Evolutionary conservation across 2,888 invertebrate species (phyloP).

Genomic region (Villa cingulata): DNA sequence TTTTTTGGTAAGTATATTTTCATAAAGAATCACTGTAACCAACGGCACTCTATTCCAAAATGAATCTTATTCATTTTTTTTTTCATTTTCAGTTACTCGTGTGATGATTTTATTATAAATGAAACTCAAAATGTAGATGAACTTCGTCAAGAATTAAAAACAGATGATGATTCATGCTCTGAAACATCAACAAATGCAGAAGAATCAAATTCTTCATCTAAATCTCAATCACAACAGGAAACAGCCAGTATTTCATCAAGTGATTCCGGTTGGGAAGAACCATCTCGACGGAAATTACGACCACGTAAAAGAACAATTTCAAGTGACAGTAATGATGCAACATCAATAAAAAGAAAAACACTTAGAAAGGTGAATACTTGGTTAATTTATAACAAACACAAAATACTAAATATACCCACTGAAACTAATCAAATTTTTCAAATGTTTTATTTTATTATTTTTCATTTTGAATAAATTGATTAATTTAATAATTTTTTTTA

Average conservation of each 20-base stretch:
- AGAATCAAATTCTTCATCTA: constrained; percentile 12
- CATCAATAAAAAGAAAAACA: constrained; percentile 9
- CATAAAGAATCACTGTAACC: background rate
- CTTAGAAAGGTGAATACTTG: constrained; percentile 9
- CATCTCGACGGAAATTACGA: constrained; percentile 17
- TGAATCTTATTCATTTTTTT: too few species aligned
- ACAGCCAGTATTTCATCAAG: constrained; percentile 22
- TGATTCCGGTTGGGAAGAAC: constrained; percentile 22
- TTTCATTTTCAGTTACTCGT: constrained; percentile 49
- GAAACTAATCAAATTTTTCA: too few species aligned
- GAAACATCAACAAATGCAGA: constrained; percentile 26
- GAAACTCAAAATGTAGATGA: constrained; percentile 48
- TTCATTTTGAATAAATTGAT: background rate
- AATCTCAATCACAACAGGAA: constrained; percentile 20
- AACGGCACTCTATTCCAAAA: too few species aligned
- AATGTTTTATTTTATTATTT: background rate
- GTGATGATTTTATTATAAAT: constrained; percentile 67
- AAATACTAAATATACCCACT: constrained; percentile 18
- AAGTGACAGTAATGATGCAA: constrained; percentile 18
- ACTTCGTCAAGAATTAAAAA: constrained; percentile 41
- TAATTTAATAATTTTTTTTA: background rate
- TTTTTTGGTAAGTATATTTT: constrained; percentile 49
- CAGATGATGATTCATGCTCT: constrained; percentile 25
- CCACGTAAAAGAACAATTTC: constrained; percentile 23
- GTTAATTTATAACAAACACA: background rate